Evolutionary conservation across 2,113 vertebrate species (phyloP).

Genomic region (Zapornia atra): DNA sequence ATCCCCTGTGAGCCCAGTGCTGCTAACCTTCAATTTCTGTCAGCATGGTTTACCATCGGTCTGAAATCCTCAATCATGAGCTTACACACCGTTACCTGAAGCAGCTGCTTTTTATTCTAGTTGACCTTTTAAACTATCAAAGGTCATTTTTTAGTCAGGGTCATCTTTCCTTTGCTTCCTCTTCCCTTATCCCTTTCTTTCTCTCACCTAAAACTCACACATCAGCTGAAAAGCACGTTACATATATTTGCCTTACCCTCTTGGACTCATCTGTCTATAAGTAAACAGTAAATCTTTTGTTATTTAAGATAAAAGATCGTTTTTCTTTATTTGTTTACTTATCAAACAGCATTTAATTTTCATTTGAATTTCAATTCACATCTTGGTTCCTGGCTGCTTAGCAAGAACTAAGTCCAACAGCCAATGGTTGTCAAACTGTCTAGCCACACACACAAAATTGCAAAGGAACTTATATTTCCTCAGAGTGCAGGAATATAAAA

Average conservation of each 20-base stretch:
- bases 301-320: neutral
- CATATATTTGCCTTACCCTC: neutral
- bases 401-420: neutral
- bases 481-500: neutral
- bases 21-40: constrained; percentile 13
- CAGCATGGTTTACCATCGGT: neutral
- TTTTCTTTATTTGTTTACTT: neutral
- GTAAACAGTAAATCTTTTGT: neutral
- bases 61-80: constrained; percentile 11
- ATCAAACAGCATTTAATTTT: neutral
- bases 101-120: neutral
- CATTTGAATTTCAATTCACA: neutral
- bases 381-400: neutral
- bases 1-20: neutral
- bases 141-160: neutral
- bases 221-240: neutral
- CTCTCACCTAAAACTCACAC: neutral
- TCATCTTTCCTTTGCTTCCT: neutral
- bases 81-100: neutral
- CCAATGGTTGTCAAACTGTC: neutral
- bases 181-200: neutral
- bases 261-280: neutral
- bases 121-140: constrained; percentile 16
- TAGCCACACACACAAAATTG: neutral
- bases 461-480: neutral